Percentiles rank a stretch among this genome's conserved stretches.
Conservation (phyloP, 2,113 vertebrate species). For the Columbina picui region DNA sequence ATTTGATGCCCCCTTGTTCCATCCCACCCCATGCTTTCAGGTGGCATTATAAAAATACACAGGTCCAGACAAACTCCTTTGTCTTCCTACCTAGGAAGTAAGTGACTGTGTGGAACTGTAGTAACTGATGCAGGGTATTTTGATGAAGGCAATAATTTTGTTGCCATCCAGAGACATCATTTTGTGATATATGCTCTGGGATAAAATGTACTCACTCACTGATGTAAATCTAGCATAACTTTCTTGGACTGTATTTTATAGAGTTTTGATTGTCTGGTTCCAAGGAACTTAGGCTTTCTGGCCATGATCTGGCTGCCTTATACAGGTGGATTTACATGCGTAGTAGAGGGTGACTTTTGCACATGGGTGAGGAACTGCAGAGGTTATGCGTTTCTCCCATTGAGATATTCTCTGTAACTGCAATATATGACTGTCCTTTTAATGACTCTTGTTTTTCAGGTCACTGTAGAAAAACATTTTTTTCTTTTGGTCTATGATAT, state of each 20-base stretch:
- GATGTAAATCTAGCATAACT: background rate
- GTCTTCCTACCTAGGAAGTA: background rate
- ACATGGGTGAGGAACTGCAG: background rate
- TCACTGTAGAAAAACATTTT: background rate
- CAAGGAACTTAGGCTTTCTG: background rate
- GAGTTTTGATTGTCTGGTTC: background rate
- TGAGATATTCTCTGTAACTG: background rate
- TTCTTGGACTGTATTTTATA: background rate
- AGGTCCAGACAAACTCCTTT: background rate
- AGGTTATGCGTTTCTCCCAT: background rate
- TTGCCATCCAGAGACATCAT: background rate
- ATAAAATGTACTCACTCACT: background rate
- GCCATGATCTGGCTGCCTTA: background rate
- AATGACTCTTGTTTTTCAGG: background rate
- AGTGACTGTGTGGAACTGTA: background rate
- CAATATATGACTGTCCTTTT: background rate
- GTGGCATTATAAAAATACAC: background rate
- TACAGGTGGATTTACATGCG: background rate
- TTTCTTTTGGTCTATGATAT: background rate
- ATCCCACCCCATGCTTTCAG: background rate
- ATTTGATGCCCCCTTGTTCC: background rate
- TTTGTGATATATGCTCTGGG: background rate
- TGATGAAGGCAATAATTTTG: background rate
- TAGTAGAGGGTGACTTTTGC: background rate
- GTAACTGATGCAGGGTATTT: background rate